phyloP scores from a whole-genome alignment of 2,797 vertebrate genomes.

The Parauchenoglanis punctatus region DNA sequence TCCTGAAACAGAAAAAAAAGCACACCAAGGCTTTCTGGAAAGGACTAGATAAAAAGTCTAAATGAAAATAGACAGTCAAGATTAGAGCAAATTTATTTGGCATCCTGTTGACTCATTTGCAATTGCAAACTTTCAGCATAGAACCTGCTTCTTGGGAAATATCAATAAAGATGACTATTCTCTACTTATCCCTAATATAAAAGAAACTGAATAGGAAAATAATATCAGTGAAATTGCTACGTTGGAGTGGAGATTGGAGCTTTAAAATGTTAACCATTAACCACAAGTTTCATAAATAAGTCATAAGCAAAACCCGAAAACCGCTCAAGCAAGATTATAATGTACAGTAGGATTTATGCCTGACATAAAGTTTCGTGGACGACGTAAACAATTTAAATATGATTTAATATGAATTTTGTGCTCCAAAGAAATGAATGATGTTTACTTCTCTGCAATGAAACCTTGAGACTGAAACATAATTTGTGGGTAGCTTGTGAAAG shows the following conservation, averaged over 20 bases:
- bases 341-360: not conserved
- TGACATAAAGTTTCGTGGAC: not conserved
- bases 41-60: not conserved
- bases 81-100: not conserved
- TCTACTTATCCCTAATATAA: not conserved
- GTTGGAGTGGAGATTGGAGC: not conserved
- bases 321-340: not conserved
- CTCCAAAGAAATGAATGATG: not conserved
- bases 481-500: not conserved
- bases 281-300: not conserved
- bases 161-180: not conserved
- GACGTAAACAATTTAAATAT: not conserved
- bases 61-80: not conserved
- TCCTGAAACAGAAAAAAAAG: not conserved
- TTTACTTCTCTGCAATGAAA: not conserved
- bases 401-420: not conserved
- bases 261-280: slow-evolving; percentile 5
- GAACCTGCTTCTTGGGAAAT: not conserved
- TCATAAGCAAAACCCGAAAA: not conserved
- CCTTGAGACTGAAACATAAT: not conserved
- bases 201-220: not conserved
- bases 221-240: not conserved
- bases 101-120: not conserved
- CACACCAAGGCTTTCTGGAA: slow-evolving; percentile 11
- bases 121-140: not conserved